These are phyloP conservation scores for Lordiphosa stackelbergi DNA, from an alignment of 1,140 invertebrate genomes.

Conservation along the genomic window DNA sequence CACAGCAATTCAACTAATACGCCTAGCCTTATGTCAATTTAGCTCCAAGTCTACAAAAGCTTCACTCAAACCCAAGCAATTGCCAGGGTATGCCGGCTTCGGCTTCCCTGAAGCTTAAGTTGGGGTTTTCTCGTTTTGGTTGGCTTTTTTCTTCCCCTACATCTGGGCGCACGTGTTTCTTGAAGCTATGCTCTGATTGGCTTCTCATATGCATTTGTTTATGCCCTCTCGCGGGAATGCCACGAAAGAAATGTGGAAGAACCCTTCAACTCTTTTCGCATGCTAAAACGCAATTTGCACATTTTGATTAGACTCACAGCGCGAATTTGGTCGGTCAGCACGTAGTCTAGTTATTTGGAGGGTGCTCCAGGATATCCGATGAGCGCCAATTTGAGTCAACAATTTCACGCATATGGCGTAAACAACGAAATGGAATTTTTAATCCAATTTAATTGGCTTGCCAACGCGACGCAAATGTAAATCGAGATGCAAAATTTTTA, in stretches of 20 bases:
- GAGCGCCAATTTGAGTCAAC: conserved; percentile 49
- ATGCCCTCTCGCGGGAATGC: conserved; percentile 37
- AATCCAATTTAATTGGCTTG: conserved; percentile 69
- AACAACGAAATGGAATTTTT: conserved; percentile 70
- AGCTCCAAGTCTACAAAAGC: no score
- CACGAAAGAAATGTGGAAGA: conserved; percentile 19
- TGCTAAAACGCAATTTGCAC: conserved; percentile 48
- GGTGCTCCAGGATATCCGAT: conserved; percentile 37
- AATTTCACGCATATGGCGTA: conserved; percentile 53
- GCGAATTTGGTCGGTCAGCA: conserved; percentile 38
- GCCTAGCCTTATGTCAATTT: no score
- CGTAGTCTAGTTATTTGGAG: conserved; percentile 37
- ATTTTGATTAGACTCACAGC: conserved; percentile 61
- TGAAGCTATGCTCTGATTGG: conserved; percentile 14
- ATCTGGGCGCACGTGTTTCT: conserved; percentile 13
- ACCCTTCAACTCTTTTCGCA: conserved; percentile 11
- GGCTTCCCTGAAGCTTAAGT: no score
- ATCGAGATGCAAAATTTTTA: conserved; percentile 40
- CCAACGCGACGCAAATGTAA: conserved; percentile 21
- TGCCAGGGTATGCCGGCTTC: no score
- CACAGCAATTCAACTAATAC: no score
- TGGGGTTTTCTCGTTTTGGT: no score
- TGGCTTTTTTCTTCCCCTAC: conserved; percentile 1
- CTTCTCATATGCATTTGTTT: conserved; percentile 33
- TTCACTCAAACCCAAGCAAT: no score